Base-by-base conservation (phyloP, 2,113 vertebrate species). In the Pelecanus crispus region DNA sequence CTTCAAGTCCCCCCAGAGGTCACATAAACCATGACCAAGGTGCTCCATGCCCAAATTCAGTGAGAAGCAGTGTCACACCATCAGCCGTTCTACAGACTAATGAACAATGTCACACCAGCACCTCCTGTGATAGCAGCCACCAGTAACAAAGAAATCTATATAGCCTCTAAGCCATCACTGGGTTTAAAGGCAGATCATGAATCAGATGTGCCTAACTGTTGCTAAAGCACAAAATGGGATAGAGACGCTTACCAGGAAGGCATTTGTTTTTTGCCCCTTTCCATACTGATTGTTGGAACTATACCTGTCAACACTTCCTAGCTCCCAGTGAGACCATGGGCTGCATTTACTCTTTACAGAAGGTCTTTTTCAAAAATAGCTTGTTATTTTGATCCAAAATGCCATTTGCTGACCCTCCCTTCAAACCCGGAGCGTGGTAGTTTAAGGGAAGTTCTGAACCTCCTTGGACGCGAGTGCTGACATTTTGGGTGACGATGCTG, bases 311-410 rank as follows among this genome's bases (percentile, higher is more conserved):
- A 8, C 79, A 55, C 81, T 63, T 85, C 77, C 58, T 63, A 75
- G 21, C 31, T 94, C 68, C 61, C 49, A 26, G 70, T n/a, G 65
- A 94, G 44, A 56, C 29, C n/a, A 71, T 2, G 2, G 3, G 24
- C 44, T 74, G 36, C 26, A 78, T 34, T 88, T 88, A 53, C 40
- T 72, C 15, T 67, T 86, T 59, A 58, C 8, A 66, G 58, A 58
- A 90, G 34, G 40, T 24, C 25, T 61, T 70, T 79, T 81, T 78
- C 34, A 86, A 86, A 90, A 94, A 72, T 10, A 74, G 14, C 28
- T 95, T 56, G 21, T 36, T 63, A 38, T 62, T 95, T 72, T 75
- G 87, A 92, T 77, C 2, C 62, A 45, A 92, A 95, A 52, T 58
- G 17, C n/a, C 32, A 16, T 47, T 83, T 86, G 21, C 45, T 62